Evolutionary conservation across 2,888 invertebrate genomes (phyloP), one percentile per base, ranked within the genome.

Genomic region (Aleiodes leptofemur): DNA sequence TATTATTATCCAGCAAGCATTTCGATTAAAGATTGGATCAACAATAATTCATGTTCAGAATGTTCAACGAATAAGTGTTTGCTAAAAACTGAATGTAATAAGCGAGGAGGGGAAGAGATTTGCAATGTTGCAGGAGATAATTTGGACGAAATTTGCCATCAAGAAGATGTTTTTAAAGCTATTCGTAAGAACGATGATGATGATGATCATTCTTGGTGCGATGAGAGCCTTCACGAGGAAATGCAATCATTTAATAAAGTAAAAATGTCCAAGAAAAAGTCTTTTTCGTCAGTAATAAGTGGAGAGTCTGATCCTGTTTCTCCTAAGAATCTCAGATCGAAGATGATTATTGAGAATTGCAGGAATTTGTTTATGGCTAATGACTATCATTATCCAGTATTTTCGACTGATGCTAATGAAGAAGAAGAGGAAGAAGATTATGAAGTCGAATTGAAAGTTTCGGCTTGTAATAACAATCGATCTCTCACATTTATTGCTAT

Each of bases 401-500:
- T 88, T 81, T 84, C 86, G 6, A 79, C 77, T 3, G 81, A 82
- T 50, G 74, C 90, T 89, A 0, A 81, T 81, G 2, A 85, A 77
- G 0, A 81, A 81, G 2, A 85, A 77, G 50, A 86, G 77, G 0
- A 80, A 81, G 2, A 85, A 77, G 50, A 86, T 83, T 6, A 80
- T 1, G 73, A 80, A 9, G 59, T 81, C 8, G 81, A 79, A 73
- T 79, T 88, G 7, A 85, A 83, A 0, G 77, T 81, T 0, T 80
- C 80, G 0, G 84, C 85, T 11, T 87, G 89, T 74, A 81, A 80
- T 64, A 90, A 90, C 4, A 95, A 95, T 85, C 90, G 89, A 80
- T 92, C 93, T 13, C 85, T 95, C 69, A 90, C 91, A 11, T 91
- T 95, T 78, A 89, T 96, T 50, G 94, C 95, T 0, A 91, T 97